These are phyloP conservation scores for Anarsia innoxiella DNA, from an alignment of 2,888 invertebrate genomes.

Conservation along the genomic window DNA sequence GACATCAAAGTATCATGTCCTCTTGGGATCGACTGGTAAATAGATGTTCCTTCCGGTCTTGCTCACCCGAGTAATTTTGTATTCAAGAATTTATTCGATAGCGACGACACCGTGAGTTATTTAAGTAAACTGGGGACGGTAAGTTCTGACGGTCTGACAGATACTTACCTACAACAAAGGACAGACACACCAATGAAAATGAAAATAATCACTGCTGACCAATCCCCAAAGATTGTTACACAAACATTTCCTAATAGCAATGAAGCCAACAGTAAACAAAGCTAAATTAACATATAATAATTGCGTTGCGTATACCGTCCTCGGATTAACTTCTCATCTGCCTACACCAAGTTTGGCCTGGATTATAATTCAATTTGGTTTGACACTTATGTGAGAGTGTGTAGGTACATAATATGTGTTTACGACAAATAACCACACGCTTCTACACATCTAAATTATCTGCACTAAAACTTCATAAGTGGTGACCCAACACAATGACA, in stretches of 20 bases:
- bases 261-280: conserved; percentile 32
- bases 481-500: too few species aligned
- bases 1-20: conserved; percentile 21
- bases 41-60: conserved; percentile 25
- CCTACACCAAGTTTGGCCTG: conserved; percentile 30
- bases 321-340: conserved; percentile 41
- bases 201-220: conserved; percentile 1
- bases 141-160: too few species aligned
- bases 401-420: too few species aligned
- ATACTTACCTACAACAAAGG: too few species aligned
- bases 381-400: too few species aligned
- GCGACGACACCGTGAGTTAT: conserved; percentile 30
- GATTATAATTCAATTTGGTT: conserved; percentile 45
- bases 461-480: too few species aligned
- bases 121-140: conserved; percentile 6
- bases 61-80: conserved; percentile 33
- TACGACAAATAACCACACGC: conserved; percentile 18
- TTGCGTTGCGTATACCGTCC: conserved; percentile 39
- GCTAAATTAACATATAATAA: conserved; percentile 45
- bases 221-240: conserved; percentile 3
- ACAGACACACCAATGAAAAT: conserved; percentile 1
- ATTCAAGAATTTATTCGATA: conserved; percentile 31
- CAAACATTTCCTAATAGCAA: conserved; percentile 25
- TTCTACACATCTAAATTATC: neutral
- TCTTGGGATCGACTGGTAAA: conserved; percentile 21